Conservation (phyloP, 2,113 vertebrate species). For the Rattus norvegicus region GRCr8 NC_086027.1:69748501-69749000, state of each 20-base stretch:
- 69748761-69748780: not conserved
- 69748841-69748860: not conserved
- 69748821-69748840: not conserved
- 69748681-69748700: not conserved
- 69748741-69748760: not conserved
- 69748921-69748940: not conserved
- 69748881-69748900: not conserved
- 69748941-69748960: not conserved
- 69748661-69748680: not conserved
- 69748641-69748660: not conserved
- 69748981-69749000: not conserved
- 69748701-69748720: not conserved
- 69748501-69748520: not conserved
- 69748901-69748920: not conserved
- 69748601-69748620: not conserved
- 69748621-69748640: not conserved
- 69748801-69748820: not conserved
- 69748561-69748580: not conserved
- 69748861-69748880: not conserved
- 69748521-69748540: not conserved
- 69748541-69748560: not conserved
- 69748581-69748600: not conserved
- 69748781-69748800: not conserved
- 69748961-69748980: not conserved
- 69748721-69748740: not conserved